A percentile compares a stretch with the other conserved stretches of the same genome.
These are phyloP conservation scores for Dicroscelio sp. DNA, from an alignment of 2,888 invertebrate genomes.

Conservation along the genomic window DNA sequence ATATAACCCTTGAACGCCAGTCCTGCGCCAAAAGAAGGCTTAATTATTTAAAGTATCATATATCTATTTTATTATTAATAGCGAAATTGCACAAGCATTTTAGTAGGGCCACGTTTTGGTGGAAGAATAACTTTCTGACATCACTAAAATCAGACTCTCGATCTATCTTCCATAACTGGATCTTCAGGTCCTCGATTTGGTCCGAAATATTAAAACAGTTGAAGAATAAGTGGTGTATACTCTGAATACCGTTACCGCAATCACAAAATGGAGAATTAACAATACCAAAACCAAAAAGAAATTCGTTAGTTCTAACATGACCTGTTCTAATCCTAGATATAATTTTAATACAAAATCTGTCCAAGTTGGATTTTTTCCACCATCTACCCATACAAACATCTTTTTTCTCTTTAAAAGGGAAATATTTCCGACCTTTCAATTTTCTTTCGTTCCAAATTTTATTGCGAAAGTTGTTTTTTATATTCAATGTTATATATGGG, in stretches of 20 bases:
- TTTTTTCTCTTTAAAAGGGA: neutral
- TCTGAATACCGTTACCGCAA: neutral
- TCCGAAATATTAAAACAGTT: too few relatives aligned
- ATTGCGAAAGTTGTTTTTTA: neutral
- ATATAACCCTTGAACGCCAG: too few relatives aligned
- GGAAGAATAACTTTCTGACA: too few relatives aligned
- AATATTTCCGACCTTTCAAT: neutral
- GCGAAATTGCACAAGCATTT: too few relatives aligned
- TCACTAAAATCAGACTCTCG: too few relatives aligned
- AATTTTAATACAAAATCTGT: neutral
- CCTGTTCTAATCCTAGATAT: neutral
- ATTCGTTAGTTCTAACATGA: neutral
- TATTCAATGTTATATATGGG: too few relatives aligned
- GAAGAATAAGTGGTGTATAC: neutral
- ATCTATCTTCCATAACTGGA: too few relatives aligned
- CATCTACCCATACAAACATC: neutral
- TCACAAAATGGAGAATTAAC: neutral
- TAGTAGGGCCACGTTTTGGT: too few relatives aligned
- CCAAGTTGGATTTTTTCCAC: neutral
- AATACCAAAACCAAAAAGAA: neutral
- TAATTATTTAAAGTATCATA: too few relatives aligned
- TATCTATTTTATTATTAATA: too few relatives aligned
- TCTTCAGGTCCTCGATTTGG: too few relatives aligned
- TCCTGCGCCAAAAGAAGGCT: too few relatives aligned
- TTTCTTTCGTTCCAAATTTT: neutral